Base-by-base conservation (phyloP, 2,888 invertebrate genomes). In the Parelbella ahira region DNA sequence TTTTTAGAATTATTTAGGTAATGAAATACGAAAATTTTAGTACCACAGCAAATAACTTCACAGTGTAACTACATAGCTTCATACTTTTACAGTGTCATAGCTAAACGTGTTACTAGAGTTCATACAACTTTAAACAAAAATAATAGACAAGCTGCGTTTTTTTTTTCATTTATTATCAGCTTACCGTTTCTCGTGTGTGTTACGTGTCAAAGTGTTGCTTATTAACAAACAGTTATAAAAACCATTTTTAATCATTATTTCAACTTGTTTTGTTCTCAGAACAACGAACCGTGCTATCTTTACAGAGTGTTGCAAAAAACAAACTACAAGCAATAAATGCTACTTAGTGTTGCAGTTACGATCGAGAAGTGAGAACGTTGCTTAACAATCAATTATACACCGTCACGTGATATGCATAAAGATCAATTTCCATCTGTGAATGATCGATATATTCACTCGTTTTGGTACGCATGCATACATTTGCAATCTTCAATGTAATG, bases 271-370 rank as follows among this genome's bases (percentile, higher is more conserved):
- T 42, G 34, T 42, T 28, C 42, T 34, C 28, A 21, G 34, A 34
- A 42, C 42, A 42, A 42, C 42, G 42, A 42, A 42, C 42, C 34
- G 28, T 41, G 41, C 41, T 41, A 41, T 34, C 41, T 41, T 41
- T 34, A 34, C 41, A 41, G 41, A 41, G 41, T 28, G 41, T 41
- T 41, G 41, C 33, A 41, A 41, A 41, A 36, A 41, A 34, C 41
- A 34, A 33, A 41, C 20, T 41, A 41, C 41, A 34, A 34, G 41
- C 28, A 21, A 41, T 41, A 41, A 41, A 41, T 13, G 41, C 41
- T 41, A 33, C 28, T 41, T 41, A 41, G 41, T 34, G 34, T 34
- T 34, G 28, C 34, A 34, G 41, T 28, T 34, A 42, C 28, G 34
- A 27, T 28, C 28, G 18, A 27, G 27, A 34, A 34, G 28, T 34